Base-by-base conservation (phyloP, 2,888 invertebrate genomes). In the Drosophila barbarae region DNA sequence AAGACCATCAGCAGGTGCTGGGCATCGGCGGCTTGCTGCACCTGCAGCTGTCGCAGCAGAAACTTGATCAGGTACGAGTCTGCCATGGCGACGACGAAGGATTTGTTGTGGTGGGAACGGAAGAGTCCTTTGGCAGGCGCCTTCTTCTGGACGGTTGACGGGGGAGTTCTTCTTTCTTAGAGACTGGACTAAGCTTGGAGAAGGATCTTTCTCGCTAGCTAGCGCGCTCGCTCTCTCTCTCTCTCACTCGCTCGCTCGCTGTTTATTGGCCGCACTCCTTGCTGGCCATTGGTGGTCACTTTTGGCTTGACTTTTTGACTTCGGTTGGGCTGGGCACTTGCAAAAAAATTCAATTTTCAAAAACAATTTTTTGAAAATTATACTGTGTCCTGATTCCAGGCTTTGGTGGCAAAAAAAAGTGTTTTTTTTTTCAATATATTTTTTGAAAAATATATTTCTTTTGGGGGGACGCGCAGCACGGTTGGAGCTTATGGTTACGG, bases 1-100 rank as follows among this genome's bases (percentile, higher is more conserved):
- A 89, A 88, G 46, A 89, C 87, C 58, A 87, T 49, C 66, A 89
- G 68, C 61, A 88, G 79, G 64, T 88, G 87, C 69, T 88, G 87
- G 26, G 88, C 69, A 42, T 88, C 88, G 15, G 88, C 67, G 41
- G 88, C 88, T 60, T 87, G 85, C 23, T 86, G 85, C 67, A 77
- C 58, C 54, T 85, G 84, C 53, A 86, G 81, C 70, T 88, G 87
- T 26, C 87, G 86, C 63, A 86, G 74, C 74, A 89, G 69, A 32
- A 87, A 77, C 70, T 88, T 88, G 36, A 89, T 81, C 59, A 89
- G 73, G 80, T 84, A 88, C 60, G 88, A 87, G 60, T 88, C 87
- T 69, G 83, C 75, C 61, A 87, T 73, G 85, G 87, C 86, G 18
- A 18, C 10, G 15, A 12, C 23, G 15, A 30, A 5, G 30, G 30